Conservation (phyloP, 2,888 invertebrate species). For the Hyles lineata region DNA sequence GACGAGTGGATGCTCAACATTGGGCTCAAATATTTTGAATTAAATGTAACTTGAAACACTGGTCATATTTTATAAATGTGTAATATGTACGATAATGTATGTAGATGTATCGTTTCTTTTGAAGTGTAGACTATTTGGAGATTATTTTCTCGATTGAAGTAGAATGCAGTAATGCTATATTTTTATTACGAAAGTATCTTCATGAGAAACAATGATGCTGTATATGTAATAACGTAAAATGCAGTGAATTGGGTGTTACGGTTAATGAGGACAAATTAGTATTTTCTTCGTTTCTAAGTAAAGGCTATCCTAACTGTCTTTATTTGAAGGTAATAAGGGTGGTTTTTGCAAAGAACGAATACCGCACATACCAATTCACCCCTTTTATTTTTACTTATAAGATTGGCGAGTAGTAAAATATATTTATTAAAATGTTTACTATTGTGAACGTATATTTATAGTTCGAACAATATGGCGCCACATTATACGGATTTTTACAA, state of each 20-base stretch:
- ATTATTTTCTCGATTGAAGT: conserved; percentile 3
- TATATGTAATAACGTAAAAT: not conserved
- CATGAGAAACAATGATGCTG: not conserved
- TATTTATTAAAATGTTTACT: conserved; percentile 35
- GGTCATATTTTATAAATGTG: conserved; percentile 22
- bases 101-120: conserved; percentile 8
- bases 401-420: conserved; percentile 31
- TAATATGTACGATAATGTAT: conserved; percentile 5
- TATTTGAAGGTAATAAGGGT: too few species aligned
- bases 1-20: conserved; percentile 19
- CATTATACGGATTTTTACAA: not conserved
- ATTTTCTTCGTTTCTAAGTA: too few species aligned
- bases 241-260: not conserved
- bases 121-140: not conserved
- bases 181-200: not conserved
- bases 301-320: too few species aligned
- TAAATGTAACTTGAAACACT: not conserved
- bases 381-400: not conserved
- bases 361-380: not conserved
- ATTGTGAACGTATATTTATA: conserved; percentile 38
- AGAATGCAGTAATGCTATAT: not conserved
- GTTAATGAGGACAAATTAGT: not conserved
- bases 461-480: conserved; percentile 18
- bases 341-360: too few species aligned
- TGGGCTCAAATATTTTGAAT: conserved; percentile 19